Percentiles rank a stretch among this genome's conserved stretches.
Evolutionary conservation across 2,113 vertebrate genomes (phyloP).

Genomic region (Microcebus ravelobensis): DNA sequence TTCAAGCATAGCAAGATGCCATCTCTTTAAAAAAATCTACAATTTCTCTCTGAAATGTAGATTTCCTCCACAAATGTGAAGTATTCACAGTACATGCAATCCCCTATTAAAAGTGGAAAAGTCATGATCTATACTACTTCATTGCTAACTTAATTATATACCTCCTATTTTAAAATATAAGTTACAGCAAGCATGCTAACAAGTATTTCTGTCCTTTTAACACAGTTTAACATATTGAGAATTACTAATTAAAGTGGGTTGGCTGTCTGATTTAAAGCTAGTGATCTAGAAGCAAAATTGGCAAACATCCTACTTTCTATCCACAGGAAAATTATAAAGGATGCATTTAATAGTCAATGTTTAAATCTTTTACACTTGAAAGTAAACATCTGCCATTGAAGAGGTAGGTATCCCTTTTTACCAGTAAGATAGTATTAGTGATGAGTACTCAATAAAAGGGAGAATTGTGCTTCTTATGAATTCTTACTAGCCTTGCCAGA

Average conservation of each 20-base stretch:
- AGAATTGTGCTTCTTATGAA: background rate
- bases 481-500: background rate
- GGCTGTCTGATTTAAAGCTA: background rate
- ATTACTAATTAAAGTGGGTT: background rate
- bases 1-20: too few species aligned
- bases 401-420: background rate
- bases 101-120: background rate
- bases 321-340: background rate
- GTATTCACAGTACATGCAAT: background rate
- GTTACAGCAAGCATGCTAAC: background rate
- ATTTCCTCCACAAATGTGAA: background rate
- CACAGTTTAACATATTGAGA: background rate
- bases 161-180: background rate
- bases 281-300: background rate
- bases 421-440: background rate
- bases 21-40: background rate
- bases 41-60: background rate
- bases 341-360: background rate
- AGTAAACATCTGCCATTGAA: background rate
- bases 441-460: background rate
- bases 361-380: slow-evolving; percentile 31
- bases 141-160: background rate
- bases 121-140: background rate
- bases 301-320: background rate
- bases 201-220: background rate